Evolutionary conservation across 2,888 invertebrate genomes (phyloP).

Genomic region (Liposcelis brunnea): DNA sequence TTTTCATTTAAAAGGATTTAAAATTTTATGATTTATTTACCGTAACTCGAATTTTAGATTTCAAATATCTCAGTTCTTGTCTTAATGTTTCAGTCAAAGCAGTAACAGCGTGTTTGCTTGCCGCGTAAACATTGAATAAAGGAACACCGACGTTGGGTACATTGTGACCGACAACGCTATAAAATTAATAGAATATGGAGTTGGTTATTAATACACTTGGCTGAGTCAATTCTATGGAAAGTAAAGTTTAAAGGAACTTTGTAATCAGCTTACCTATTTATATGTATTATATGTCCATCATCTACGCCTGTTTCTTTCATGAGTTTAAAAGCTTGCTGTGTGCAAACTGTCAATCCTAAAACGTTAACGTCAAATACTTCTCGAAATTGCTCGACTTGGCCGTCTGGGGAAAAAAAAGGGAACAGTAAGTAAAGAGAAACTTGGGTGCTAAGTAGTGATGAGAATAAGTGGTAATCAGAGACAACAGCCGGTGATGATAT

Average conservation of each 20-base stretch:
- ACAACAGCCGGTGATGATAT: too few relatives aligned
- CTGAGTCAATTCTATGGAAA: too few relatives aligned
- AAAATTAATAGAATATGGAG: too few relatives aligned
- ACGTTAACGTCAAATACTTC: slow-evolving; percentile 19
- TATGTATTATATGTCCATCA: slow-evolving; percentile 8
- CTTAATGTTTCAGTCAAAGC: slow-evolving; percentile 25
- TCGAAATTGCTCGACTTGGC: neutral
- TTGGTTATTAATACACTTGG: too few relatives aligned
- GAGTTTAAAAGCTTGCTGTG: slow-evolving; percentile 18
- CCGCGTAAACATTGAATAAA: slow-evolving; percentile 19
- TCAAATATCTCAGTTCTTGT: slow-evolving; percentile 21
- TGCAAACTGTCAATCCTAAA: slow-evolving; percentile 20
- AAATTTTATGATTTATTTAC: slow-evolving; percentile 14
- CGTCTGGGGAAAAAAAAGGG: too few relatives aligned
- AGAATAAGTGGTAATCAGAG: too few relatives aligned
- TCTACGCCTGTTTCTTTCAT: slow-evolving; percentile 20
- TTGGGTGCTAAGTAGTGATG: too few relatives aligned
- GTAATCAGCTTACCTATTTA: neutral
- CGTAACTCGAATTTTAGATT: slow-evolving; percentile 15
- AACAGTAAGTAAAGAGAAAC: too few relatives aligned
- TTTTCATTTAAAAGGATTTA: neutral
- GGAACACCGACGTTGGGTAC: slow-evolving; percentile 1
- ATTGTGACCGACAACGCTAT: slow-evolving; percentile 21
- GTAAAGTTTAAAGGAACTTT: too few relatives aligned
- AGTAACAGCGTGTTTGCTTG: slow-evolving; percentile 25